phyloP scores from a whole-genome alignment of 2,113 vertebrate genomes.

The Calidris pugnax region DNA sequence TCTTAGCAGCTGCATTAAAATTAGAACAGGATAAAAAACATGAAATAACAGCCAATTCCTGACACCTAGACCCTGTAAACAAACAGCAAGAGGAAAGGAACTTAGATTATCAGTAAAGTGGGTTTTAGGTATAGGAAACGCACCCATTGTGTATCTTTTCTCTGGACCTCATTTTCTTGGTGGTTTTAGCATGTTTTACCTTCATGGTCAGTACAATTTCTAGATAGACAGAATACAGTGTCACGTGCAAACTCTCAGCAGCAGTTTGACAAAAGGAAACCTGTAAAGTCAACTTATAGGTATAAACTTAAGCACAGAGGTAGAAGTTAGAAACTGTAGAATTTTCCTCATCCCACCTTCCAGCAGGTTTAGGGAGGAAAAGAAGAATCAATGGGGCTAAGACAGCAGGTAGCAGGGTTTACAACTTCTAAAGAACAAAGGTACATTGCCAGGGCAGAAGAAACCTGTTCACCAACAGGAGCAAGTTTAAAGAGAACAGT shows the following conservation, averaged over 20 bases:
- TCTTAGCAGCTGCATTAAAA: neutral
- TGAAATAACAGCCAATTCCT: neutral
- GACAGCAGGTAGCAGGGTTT: neutral
- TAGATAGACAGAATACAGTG: neutral
- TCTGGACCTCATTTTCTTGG: neutral
- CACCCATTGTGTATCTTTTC: neutral
- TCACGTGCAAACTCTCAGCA: neutral
- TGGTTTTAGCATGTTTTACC: neutral
- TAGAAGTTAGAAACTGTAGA: neutral
- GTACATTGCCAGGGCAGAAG: neutral
- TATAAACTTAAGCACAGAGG: neutral
- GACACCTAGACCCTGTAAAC: slow-evolving; percentile 10
- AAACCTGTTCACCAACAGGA: neutral
- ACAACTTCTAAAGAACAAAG: neutral
- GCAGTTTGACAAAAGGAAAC: neutral
- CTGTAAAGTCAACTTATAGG: neutral
- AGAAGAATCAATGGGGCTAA: neutral
- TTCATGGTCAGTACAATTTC: neutral
- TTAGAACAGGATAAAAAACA: neutral
- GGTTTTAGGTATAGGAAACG: neutral
- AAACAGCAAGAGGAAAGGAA: neutral
- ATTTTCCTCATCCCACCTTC: neutral
- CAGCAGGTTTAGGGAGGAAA: neutral
- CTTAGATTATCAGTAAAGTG: neutral
- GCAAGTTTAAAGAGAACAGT: neutral